These are phyloP conservation scores for Phaedon cochleariae DNA, from an alignment of 2,888 invertebrate species.

Conservation along the genomic window DNA sequence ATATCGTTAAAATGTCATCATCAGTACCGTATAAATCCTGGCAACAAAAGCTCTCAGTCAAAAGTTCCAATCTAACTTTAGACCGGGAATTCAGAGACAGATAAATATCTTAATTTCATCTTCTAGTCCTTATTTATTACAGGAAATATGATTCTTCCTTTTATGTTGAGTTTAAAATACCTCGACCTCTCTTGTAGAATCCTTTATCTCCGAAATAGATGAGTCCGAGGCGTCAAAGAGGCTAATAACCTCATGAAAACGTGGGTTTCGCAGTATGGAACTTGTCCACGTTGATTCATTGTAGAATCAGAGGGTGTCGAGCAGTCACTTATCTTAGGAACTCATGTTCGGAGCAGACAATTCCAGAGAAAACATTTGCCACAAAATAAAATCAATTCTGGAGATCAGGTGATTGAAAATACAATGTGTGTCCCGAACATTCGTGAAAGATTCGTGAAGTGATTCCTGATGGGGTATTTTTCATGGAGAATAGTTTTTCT, in stretches of 20 bases:
- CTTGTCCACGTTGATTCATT: neutral
- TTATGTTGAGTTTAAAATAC: conserved; percentile 10
- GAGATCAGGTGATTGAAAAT: too few relatives aligned
- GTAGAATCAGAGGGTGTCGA: neutral
- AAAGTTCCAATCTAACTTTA: conserved; percentile 16
- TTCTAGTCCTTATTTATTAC: conserved; percentile 8
- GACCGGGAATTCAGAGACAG: neutral
- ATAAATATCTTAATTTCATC: neutral
- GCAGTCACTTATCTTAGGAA: neutral
- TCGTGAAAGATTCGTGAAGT: too few relatives aligned
- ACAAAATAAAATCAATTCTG: too few relatives aligned
- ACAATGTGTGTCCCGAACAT: too few relatives aligned
- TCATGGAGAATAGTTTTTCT: too few relatives aligned
- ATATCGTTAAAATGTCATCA: neutral
- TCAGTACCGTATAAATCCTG: neutral
- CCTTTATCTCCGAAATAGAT: conserved; percentile 12
- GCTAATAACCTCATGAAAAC: too few relatives aligned
- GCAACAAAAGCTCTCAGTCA: neutral
- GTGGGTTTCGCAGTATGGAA: too few relatives aligned
- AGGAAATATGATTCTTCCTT: conserved; percentile 11
- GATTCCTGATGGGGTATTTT: too few relatives aligned
- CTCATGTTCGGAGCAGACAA: neutral
- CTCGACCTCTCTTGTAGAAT: conserved; percentile 7
- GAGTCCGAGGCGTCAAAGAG: too few relatives aligned
- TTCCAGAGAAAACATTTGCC: too few relatives aligned